These are phyloP conservation scores for Venustaconcha ellipsiformis DNA, from an alignment of 1,140 invertebrate genomes.

Conservation along the genomic window DNA sequence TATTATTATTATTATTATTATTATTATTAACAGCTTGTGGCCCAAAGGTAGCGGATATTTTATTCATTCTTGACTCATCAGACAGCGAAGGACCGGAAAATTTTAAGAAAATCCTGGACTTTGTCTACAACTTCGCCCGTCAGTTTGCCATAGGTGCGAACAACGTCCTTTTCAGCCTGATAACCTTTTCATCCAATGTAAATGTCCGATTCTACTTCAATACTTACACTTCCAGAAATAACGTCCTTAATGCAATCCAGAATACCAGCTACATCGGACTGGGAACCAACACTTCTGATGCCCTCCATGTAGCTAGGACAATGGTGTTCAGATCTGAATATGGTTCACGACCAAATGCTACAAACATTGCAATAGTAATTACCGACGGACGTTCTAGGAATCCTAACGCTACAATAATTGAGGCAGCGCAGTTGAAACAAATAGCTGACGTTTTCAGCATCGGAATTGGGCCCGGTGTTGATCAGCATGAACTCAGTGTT, in stretches of 20 bases:
- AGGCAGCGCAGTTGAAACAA: slow-evolving; percentile 21
- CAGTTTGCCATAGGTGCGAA: slow-evolving; percentile 35
- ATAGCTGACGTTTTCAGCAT: slow-evolving; percentile 23
- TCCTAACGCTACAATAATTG: slow-evolving; percentile 4
- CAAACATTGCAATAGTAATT: slow-evolving; percentile 30
- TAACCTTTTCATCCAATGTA: slow-evolving; percentile 23
- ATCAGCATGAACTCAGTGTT: slow-evolving; percentile 25
- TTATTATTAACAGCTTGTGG: slow-evolving; percentile 30
- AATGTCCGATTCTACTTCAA: slow-evolving; percentile 29
- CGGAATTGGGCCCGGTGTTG: slow-evolving; percentile 31
- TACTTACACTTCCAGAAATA: slow-evolving; percentile 11
- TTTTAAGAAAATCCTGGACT: slow-evolving; percentile 33
- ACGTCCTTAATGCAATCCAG: slow-evolving; percentile 19
- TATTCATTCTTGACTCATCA: slow-evolving; percentile 42
- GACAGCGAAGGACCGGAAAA: slow-evolving; percentile 32
- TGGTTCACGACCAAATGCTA: slow-evolving; percentile 24
- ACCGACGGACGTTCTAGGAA: slow-evolving; percentile 32
- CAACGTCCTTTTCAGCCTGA: slow-evolving; percentile 34
- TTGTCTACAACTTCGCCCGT: slow-evolving; percentile 36
- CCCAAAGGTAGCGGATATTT: slow-evolving; percentile 42
- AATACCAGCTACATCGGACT: slow-evolving; percentile 25
- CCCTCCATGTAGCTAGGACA: neutral
- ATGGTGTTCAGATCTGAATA: slow-evolving; percentile 13
- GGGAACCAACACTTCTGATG: slow-evolving; percentile 19
- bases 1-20: neutral